Evolutionary conservation across 2,113 vertebrate genomes (phyloP), one percentile per base, ranked within the genome.

Genomic region (Lucifuga dentata): DNA sequence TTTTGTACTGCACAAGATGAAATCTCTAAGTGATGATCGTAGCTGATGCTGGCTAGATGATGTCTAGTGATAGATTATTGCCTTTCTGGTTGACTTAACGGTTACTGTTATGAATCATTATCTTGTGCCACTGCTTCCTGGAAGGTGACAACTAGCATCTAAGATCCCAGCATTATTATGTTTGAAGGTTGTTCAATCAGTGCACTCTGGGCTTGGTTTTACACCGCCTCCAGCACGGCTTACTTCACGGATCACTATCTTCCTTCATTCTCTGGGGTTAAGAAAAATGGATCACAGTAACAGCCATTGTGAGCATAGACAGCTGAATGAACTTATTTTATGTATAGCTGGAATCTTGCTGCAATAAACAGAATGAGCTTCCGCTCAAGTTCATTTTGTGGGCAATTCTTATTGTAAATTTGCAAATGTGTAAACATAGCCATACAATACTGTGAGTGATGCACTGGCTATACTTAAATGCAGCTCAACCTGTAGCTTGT

Each of bases 221-320:
- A 39, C 10, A 12, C 23, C n/a, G 33, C 8, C 33, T 35, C 8
- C 33, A 35, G 33, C 33, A 35, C 33, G 33, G 64, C 46, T 51
- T 35, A 11, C 11, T 69, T 69, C 64, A 56, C 17, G 8, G 41
- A 67, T 51, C 26, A 26, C 38, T 36, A 11, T 36, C 19, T 23
- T 13, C 13, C 15, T 17, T 23, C 56, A 19, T 19, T 69, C 10
- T 51, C 19, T 17, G 26, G 16, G 12, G 12, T 12, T 40, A 16
- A 29, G 17, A 16, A 12, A 35, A 33, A 35, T 15, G 36, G 32
- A 17, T 38, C n/a, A 38, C 20, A 38, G 32, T 16, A n/a, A 35
- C 5, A 35, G 8, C 6, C 8, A 11, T 5, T 11, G 8, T 8
- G 33, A 35, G 16, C 15, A 36, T 19, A 20, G 15, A 33, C 15